These are phyloP conservation scores for Pangasius krempfi DNA, from an alignment of 2,797 vertebrate species.

Conservation along the genomic window DNA sequence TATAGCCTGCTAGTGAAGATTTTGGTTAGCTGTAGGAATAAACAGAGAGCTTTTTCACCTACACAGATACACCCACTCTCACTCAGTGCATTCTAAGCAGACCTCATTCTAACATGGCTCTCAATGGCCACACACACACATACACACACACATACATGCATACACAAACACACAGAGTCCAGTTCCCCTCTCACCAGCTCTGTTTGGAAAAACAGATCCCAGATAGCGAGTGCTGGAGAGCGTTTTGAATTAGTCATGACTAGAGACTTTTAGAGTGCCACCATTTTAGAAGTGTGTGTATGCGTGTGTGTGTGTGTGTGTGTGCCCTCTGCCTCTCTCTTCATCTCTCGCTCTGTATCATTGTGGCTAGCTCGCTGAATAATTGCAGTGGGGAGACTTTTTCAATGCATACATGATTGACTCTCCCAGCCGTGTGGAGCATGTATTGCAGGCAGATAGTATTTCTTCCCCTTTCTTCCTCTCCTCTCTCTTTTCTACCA, in stretches of 20 bases:
- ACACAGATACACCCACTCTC: slow-evolving; percentile 30
- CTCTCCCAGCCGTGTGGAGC: slow-evolving; percentile 66
- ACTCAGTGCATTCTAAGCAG: not conserved
- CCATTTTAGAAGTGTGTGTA: slow-evolving; percentile 46
- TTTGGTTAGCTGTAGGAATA: not conserved
- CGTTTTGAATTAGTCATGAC: slow-evolving; percentile 64
- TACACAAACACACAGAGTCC: slow-evolving; percentile 21
- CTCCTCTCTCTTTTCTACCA: not conserved
- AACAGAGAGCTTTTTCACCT: slow-evolving; percentile 14
- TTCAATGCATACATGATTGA: slow-evolving; percentile 82
- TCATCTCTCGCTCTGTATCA: slow-evolving; percentile 51
- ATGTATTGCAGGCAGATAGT: slow-evolving; percentile 47
- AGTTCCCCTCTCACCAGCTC: slow-evolving; percentile 45
- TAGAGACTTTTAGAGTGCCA: slow-evolving; percentile 59
- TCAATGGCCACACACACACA: slow-evolving; percentile 41
- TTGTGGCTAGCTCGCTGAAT: slow-evolving; percentile 69
- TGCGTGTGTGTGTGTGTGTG: slow-evolving; percentile 30
- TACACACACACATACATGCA: slow-evolving; percentile 29
- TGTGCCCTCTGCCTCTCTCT: slow-evolving; percentile 31
- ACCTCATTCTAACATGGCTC: slow-evolving; percentile 13
- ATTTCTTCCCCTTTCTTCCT: slow-evolving; percentile 26
- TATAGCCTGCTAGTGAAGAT: not conserved
- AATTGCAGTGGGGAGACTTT: slow-evolving; percentile 79
- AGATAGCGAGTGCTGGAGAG: slow-evolving; percentile 48
- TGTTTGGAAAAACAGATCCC: slow-evolving; percentile 57